Evolutionary conservation across 2,113 vertebrate genomes (phyloP).

Genomic region (Bungarus multicinctus): DNA sequence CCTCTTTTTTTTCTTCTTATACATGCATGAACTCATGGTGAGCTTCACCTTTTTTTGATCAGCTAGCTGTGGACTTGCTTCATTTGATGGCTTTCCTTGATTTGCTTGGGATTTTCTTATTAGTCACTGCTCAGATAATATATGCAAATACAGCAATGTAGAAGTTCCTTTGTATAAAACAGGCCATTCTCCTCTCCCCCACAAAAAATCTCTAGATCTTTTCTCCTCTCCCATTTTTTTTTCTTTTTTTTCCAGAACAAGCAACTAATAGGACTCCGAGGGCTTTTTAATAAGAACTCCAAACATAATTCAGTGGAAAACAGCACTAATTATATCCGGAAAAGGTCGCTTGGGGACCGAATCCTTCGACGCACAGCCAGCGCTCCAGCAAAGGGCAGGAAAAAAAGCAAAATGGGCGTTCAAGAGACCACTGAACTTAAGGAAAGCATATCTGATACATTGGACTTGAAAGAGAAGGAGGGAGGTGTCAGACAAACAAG

Average conservation of each 20-base stretch:
- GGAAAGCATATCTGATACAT: constrained; percentile 65
- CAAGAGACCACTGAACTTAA: constrained; percentile 80
- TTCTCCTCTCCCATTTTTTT: neutral
- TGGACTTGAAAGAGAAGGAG: constrained; percentile 58
- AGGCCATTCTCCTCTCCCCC: neutral
- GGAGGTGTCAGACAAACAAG: constrained; percentile 62
- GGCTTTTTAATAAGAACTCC: constrained; percentile 87
- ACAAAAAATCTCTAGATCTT: neutral
- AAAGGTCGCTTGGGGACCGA: constrained; percentile 87
- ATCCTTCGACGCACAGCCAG: constrained; percentile 92
- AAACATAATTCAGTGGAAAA: constrained; percentile 77
- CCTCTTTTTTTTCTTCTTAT: constrained; percentile 34
- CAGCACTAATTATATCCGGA: constrained; percentile 70
- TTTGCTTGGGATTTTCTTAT: constrained; percentile 22
- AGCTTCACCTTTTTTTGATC: constrained; percentile 34
- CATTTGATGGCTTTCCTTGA: constrained; percentile 20
- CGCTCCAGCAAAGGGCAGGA: constrained; percentile 92
- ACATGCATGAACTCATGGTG: constrained; percentile 65
- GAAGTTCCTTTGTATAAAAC: fast-evolving
- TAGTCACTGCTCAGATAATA: constrained; percentile 21
- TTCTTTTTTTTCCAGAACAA: constrained; percentile 73
- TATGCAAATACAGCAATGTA: neutral
- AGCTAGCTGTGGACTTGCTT: constrained; percentile 47
- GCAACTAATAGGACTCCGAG: constrained; percentile 89
- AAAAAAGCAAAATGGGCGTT: constrained; percentile 89